Base-by-base conservation (phyloP, 2,113 vertebrate species). In the Rhabdornis inornatus region DNA sequence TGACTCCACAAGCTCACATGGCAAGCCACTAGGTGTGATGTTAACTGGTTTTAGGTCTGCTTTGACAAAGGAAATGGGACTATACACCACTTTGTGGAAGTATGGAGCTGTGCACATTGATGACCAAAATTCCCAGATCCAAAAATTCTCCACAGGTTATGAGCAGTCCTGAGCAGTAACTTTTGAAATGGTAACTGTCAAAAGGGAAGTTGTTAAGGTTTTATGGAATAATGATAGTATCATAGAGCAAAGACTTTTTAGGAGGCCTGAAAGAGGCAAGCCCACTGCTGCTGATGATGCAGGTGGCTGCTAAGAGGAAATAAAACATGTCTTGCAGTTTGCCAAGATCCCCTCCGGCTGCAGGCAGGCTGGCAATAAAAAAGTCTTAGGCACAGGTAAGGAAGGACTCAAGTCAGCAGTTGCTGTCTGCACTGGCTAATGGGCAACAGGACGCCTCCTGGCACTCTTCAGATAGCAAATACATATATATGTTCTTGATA, bases 1-100 rank as follows among this genome's bases (percentile, higher is more conserved):
- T 1, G 1, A 71, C 31, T 56, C 23, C 35, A 52, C 0, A 1
- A 78, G 35, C 15, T 83, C 39, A 50, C 11, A 42, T 0, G 42
- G 44, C 21, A 91, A 89, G 18, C 22, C 76, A 33, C 20, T 28
- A 57, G 20, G 9, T 40, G 23, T 23, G 12, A 17, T 14, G 57
- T 42, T 61, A 69, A 49, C 24, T 53, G 30, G 4, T 10, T 79
- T 71, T 52, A 68, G 53, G 37, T 30, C 44, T 86, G 37, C 30
- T 90, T 72, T 71, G 53, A 66, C 44, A 83, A 56, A 65, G 18
- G 37, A 64, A 74, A 74, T 18, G 13, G 12, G 10, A 57, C 52
- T 39, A 42, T 2, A 53, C 3, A 56, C 4, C 13, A 9, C 25
- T 83, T 49, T 2, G 7, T 15, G 1, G 1, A 63, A 76, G 16